Conservation (phyloP, 2,797 vertebrate genomes). For the Fistularia tabacaria region DNA sequence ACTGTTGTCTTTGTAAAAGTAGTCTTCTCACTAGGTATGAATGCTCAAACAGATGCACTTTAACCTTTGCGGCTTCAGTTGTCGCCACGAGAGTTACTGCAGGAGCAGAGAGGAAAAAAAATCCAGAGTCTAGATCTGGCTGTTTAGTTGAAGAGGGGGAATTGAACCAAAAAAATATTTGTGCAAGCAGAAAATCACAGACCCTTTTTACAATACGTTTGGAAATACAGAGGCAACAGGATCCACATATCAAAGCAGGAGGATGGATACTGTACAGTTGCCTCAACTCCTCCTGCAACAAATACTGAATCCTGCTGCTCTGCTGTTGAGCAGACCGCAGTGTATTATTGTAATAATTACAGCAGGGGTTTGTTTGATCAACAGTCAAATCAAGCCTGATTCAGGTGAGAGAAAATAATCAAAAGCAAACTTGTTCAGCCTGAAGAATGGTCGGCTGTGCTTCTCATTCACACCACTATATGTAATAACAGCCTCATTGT, state of each 20-base stretch:
- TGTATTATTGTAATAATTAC: conserved; percentile 21
- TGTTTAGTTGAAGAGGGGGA: too few relatives aligned
- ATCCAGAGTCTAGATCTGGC: too few relatives aligned
- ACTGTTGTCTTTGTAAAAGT: conserved; percentile 48
- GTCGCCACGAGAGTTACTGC: conserved; percentile 12
- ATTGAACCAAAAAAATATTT: too few relatives aligned
- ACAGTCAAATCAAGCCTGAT: conserved; percentile 4
- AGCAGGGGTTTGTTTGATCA: not conserved
- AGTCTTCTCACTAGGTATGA: conserved; percentile 27
- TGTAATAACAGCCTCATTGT: conserved; percentile 19
- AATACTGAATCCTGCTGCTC: conserved; percentile 3
- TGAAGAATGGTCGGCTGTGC: not conserved
- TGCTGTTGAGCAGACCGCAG: conserved; percentile 17
- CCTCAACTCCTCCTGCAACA: conserved; percentile 35
- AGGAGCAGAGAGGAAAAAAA: too few relatives aligned
- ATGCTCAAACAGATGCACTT: conserved; percentile 54
- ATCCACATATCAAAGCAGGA: not conserved
- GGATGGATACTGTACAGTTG: conserved; percentile 14
- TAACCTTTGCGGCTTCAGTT: conserved; percentile 33
- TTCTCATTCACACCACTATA: conserved; percentile 37
- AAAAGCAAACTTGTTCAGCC: not conserved
- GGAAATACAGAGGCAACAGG: not conserved
- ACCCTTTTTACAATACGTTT: too few relatives aligned
- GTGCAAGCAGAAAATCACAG: too few relatives aligned
- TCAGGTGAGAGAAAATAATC: not conserved